Evolutionary conservation across 2,888 invertebrate genomes (phyloP), one percentile per base, ranked within the genome.

Genomic region (Heterodera filipjevi): DNA sequence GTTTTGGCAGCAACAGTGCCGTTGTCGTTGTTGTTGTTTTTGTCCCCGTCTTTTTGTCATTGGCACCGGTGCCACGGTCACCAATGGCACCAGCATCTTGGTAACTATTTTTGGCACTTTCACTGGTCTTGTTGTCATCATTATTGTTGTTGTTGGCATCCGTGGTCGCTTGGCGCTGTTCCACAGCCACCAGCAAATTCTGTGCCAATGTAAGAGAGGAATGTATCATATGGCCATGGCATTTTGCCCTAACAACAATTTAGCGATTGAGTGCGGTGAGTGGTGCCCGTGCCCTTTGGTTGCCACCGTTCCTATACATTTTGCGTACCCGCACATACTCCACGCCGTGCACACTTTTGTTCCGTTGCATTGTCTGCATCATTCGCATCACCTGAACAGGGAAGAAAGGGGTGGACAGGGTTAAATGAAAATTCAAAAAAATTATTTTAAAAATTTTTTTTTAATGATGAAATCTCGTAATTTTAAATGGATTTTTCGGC

Each of bases 261-360:
- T 59, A 59, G n/a, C 12, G 33, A 22, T 66, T 66, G 12, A 14
- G 3, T 30, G 79, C 79, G 64, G 84, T 78, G 27, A 84, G 71
- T 81, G 84, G 16, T 81, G 66, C 76, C 73, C 75, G 68, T 68
- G 33, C 32, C 68, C 35, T 68, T 68, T 27, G 27, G 27, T 19
- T 14, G 19, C 32, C 16, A 49, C 46, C 68, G 19, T 68, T 33
- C 35, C 33, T 68, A 68, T 35, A 35, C 35, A 33, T 68, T 35
- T 68, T 68, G 33, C 75, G 30, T 59, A 75, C 75, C 66, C 83
- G 77, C 32, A 85, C 85, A 71, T 86, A 84, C 66, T 83, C 71
- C 30, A 86, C 80, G 44, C 84, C 84, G 53, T 76, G 73, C 66
- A 59, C 82, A 71, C 84, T 84, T 30, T 84, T 85, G 33, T 79